Evolutionary conservation across 1,140 invertebrate species (phyloP), one percentile per base, ranked within the genome.

Genomic region (Hormaphis cornu): DNA sequence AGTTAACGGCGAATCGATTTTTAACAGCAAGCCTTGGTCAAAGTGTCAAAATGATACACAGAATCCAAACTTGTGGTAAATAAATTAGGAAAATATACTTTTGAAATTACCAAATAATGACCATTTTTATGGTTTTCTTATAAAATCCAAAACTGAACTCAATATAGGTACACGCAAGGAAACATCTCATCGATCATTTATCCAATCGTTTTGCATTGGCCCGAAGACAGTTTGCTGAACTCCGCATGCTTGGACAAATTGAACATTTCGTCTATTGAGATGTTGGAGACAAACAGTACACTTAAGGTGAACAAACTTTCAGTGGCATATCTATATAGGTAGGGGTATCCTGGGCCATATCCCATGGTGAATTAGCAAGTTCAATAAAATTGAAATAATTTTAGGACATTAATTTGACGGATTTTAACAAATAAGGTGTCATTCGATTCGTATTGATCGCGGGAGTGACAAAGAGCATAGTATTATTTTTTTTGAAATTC

Each of bases 1-100:
- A 12, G 78, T 89, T 2, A 97, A 97, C 76, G 93, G 91, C 3
- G 89, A 95, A 77, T 91, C 90, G 0, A 92, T 98, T 74, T 98
- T 94, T 75, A 80, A 80, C n/a, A 86, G 85, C 0, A 82, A 79
- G 30, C 89, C 92, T 0, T 94, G 89, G 87, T 80, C 76, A 37
- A 78, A 42, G 3, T 75, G 75, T 73, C 93, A 94, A 78, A 95
- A 95, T 76, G 93, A 97, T 75, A 88, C 88, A 0, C 18, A 83
- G 0, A 86, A 85, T n/a, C 70, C 74, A 1, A 78, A 83, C 73
- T 85, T 93, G 26, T 92, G 89, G 90, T 92, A 90, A 66, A 20
- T 8, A 40, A 40, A 18, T 33, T 7, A 18, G n/a, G n/a, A 6
- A 30, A 30, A 35, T 33, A 33, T 6, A 6, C 12, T 30, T n/a